phyloP scores from a whole-genome alignment of 1,140 invertebrate genomes.

The Rhagoletis pomonella region DNA sequence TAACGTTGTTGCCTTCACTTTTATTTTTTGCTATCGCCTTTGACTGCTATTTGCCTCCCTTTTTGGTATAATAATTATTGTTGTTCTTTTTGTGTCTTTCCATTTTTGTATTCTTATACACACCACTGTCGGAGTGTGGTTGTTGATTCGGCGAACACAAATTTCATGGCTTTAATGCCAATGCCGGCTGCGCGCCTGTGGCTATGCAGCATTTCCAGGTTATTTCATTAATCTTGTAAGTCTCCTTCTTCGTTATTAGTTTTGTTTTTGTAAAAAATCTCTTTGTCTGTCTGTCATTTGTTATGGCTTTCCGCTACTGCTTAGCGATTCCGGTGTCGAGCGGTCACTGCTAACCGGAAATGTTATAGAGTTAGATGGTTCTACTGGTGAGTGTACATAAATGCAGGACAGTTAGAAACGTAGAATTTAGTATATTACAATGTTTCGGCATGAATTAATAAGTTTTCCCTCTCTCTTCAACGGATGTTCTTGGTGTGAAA shows the following conservation, averaged over 20 bases:
- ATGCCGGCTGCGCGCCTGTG: not conserved
- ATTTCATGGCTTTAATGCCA: not conserved
- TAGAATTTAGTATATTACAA: too few relatives aligned
- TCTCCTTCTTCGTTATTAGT: not conserved
- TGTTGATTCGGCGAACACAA: constrained; percentile 8
- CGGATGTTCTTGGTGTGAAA: not conserved
- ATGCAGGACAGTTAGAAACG: not conserved
- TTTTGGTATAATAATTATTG: not conserved
- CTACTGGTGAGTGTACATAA: too few relatives aligned
- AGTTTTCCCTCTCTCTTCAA: not conserved
- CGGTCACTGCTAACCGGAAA: constrained; percentile 9
- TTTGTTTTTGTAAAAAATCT: not conserved
- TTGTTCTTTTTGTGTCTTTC: not conserved
- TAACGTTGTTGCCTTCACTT: not conserved
- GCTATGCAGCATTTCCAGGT: not conserved
- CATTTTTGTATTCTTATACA: not conserved
- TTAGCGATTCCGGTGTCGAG: not conserved
- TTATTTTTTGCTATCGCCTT: not conserved
- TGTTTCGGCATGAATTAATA: not conserved
- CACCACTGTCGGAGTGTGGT: not conserved
- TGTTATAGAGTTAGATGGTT: not conserved
- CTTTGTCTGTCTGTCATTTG: constrained; percentile 16
- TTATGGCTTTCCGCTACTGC: not conserved
- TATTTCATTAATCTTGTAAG: constrained; percentile 44
- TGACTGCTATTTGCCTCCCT: not conserved